Evolutionary conservation across 2,888 invertebrate species (phyloP), one percentile per base, ranked within the genome.

Genomic region (Sminthurides aquaticus): DNA sequence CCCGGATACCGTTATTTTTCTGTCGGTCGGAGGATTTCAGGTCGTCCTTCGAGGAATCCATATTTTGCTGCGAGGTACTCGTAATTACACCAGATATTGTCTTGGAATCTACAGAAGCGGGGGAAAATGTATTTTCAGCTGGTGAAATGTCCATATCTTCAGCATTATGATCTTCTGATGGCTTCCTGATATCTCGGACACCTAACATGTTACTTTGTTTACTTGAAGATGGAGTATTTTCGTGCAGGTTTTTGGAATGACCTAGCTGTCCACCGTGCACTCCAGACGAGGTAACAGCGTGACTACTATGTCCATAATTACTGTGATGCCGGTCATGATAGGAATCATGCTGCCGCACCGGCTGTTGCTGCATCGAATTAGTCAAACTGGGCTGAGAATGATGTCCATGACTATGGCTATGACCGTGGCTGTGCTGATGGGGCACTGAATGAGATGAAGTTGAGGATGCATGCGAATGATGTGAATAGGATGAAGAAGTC

Each of bases 131-230:
- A 55, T 71, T 72, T 43, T 74, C 74, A 59, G 70, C 60, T 20
- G 92, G 92, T 67, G 93, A 94, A 77, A 94, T 93, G 77, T 95
- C 94, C 93, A 94, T 93, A 77, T 94, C 94, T 79, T 92, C 89
- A 71, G 84, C 48, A 55, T 61, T 56, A 27, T 43, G 49, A 71
- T 71, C 71, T 71, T 73, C 73, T 59, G 71, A 72, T 60, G 67
- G 69, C 58, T 73, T 73, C 48, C 73, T 67, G 25, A 65, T 68
- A 62, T 73, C 73, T 58, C 73, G 58, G 57, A 66, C 60, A 24
- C 68, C 68, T 28, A 29, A 15, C 34, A 49, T 5, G 11, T 67
- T 65, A 43, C 65, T 57, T 27, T 57, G 57, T 49, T 54, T 27
- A 24, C 57, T 57, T 24, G 66, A 52, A 15, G 66, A 66, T n/a